Conservation (phyloP, 1,140 invertebrate genomes). For the Latrodectus geometricus region DNA sequence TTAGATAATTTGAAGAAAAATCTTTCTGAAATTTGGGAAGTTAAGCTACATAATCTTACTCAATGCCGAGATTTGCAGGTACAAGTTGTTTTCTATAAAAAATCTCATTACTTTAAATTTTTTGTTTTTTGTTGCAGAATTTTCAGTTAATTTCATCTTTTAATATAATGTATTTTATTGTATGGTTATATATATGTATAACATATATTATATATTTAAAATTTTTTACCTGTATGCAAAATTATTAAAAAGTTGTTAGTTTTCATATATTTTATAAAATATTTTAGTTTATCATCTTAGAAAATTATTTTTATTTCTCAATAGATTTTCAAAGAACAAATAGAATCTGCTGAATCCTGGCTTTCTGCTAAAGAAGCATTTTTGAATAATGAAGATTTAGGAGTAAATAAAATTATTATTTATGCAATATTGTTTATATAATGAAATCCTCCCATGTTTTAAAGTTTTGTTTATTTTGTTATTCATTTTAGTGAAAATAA, state of each 20-base stretch:
- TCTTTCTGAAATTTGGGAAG: constrained; percentile 77
- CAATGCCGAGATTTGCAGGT: constrained; percentile 90
- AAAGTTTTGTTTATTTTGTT: no score
- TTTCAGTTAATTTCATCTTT: no score
- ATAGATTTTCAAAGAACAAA: constrained; percentile 85
- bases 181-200: no score
- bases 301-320: background rate
- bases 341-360: constrained; percentile 88
- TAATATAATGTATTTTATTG: background rate
- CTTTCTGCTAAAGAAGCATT: constrained; percentile 91
- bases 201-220: background rate
- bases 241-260: background rate
- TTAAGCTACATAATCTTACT: constrained; percentile 82
- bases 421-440: no score
- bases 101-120: no score
- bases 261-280: background rate
- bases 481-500: no score
- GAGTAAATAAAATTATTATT: constrained; percentile 70
- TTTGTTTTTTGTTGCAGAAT: no score
- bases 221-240: background rate
- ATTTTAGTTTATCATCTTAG: background rate
- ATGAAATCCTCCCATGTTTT: no score
- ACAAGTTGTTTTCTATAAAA: no score
- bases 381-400: constrained; percentile 91
- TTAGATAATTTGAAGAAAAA: constrained; percentile 77